Percentiles rank a stretch among this genome's conserved stretches.
phyloP scores from a whole-genome alignment of 2,888 invertebrate genomes.

The Drosophila mimica region DNA sequence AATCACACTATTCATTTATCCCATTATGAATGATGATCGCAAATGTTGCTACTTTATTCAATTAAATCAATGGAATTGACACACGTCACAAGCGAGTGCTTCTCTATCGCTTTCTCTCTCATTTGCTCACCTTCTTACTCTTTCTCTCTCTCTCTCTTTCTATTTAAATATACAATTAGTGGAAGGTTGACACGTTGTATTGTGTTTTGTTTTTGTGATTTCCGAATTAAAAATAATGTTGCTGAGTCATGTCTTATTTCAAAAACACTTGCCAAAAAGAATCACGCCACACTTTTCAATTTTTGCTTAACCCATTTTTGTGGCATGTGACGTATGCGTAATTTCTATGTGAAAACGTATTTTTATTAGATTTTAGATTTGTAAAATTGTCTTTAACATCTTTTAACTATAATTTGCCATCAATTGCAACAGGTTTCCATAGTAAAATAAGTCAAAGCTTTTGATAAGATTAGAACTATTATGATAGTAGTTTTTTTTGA shows the following conservation, averaged over 20 bases:
- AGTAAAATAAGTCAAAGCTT: not conserved
- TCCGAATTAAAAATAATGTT: conserved; percentile 27
- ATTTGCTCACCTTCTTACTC: too few relatives aligned
- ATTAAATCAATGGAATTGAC: not conserved
- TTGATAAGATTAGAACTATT: conserved; percentile 13
- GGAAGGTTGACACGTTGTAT: not conserved
- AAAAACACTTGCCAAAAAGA: conserved; percentile 52
- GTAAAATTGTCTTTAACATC: not conserved
- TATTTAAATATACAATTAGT: conserved; percentile 37
- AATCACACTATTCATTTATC: conserved; percentile 34
- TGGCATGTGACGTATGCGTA: conserved; percentile 55
- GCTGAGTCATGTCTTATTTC: conserved; percentile 40
- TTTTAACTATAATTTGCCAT: not conserved
- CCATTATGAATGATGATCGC: conserved; percentile 21
- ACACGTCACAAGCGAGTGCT: conserved; percentile 19
- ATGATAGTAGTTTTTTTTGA: not conserved
- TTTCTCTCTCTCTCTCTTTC: not conserved
- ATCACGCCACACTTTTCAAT: conserved; percentile 64
- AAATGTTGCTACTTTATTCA: conserved; percentile 3
- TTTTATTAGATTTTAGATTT: not conserved
- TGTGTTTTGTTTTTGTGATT: conserved; percentile 2
- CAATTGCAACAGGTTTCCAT: not conserved
- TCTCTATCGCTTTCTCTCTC: not conserved
- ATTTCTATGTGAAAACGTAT: conserved; percentile 19
- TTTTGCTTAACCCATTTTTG: conserved; percentile 30